Base-by-base conservation (phyloP, 2,888 invertebrate genomes). In the Enchytraeus crypticus region DNA sequence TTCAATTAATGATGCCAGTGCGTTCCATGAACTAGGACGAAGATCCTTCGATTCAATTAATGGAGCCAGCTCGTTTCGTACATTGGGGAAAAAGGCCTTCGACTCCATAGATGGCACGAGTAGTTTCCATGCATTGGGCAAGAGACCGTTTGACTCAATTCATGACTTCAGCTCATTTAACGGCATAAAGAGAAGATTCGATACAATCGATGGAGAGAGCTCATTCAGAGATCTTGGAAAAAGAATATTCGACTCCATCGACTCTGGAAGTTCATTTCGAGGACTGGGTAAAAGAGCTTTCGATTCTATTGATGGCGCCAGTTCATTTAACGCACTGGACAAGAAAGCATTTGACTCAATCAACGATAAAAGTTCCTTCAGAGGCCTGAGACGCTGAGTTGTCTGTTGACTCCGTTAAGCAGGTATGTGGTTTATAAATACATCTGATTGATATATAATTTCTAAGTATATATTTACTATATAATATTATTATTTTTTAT, bases 311-410 rank as follows among this genome's bases (percentile, higher is more conserved):
- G 46, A 43, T 26, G 43, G 46, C 18, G 2, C 23, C 11, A 45
- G 45, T 56, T 38, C 45, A 8, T 56, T 56, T 29, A 45, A 45
- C 1, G 57, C 45, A 30, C 18, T 57, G n/a, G 46, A 46, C 29
- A 57, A 57, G 23, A 57, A 21, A 30, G n/a, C 62, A 49, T 62
- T 62, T 32, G 62, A 62, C 46, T 59, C 59, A 8, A 62, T 62
- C 38, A 51, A 53, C 5, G 55, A 33, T 21, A 14, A 53, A 8
- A 59, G 59, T 45, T 59, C 62, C 11, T 62, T 62, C 47, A 59
- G 57, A 11, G 62, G 62, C 14, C 33, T 62, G 18, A n/a, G n/a
- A n/a, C n/a, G n/a, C n/a, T n/a, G n/a, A n/a, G n/a, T n/a, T n/a
- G n/a, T n/a, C n/a, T n/a, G n/a, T n/a, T n/a, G n/a, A n/a, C n/a